A percentile compares a stretch with the other conserved stretches of the same genome.
phyloP scores from a whole-genome alignment of 2,797 vertebrate genomes.

The Tangara arthus region DNA sequence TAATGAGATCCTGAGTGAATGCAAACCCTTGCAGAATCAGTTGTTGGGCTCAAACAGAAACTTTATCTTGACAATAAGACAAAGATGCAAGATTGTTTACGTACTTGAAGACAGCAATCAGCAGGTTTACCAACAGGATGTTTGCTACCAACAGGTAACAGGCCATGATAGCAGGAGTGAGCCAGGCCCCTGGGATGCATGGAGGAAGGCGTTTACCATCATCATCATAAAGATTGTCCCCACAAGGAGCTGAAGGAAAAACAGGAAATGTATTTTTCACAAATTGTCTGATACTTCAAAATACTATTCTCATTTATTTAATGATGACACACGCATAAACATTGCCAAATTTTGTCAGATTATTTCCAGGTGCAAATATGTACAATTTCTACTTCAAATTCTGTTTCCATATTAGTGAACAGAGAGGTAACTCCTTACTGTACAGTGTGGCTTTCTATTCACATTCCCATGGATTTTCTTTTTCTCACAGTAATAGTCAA shows the following conservation, averaged over 20 bases:
- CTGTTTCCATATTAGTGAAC: neutral
- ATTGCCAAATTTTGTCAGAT: neutral
- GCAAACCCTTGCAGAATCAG: neutral
- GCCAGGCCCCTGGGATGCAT: slow-evolving; percentile 97
- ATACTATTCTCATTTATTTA: neutral
- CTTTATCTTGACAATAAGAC: neutral
- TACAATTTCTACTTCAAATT: neutral
- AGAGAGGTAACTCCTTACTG: neutral
- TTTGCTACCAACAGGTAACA: slow-evolving; percentile 98
- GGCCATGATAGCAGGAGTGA: slow-evolving; percentile 97
- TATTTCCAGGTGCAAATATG: neutral
- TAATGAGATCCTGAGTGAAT: neutral
- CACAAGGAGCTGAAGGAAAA: slow-evolving; percentile 88
- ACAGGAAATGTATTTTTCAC: neutral
- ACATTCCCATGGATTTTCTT: neutral
- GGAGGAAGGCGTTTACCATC: slow-evolving; percentile 96
- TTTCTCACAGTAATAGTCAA: neutral
- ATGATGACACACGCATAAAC: neutral
- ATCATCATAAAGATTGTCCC: slow-evolving; percentile 95
- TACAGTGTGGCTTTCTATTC: neutral
- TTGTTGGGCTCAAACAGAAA: neutral
- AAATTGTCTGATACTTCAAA: neutral
- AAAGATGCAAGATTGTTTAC: neutral
- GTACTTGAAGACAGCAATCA: slow-evolving; percentile 99
- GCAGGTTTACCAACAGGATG: slow-evolving; percentile 96